These are phyloP conservation scores for Leptopilina boulardi DNA, from an alignment of 1,140 invertebrate genomes.

Conservation along the genomic window DNA sequence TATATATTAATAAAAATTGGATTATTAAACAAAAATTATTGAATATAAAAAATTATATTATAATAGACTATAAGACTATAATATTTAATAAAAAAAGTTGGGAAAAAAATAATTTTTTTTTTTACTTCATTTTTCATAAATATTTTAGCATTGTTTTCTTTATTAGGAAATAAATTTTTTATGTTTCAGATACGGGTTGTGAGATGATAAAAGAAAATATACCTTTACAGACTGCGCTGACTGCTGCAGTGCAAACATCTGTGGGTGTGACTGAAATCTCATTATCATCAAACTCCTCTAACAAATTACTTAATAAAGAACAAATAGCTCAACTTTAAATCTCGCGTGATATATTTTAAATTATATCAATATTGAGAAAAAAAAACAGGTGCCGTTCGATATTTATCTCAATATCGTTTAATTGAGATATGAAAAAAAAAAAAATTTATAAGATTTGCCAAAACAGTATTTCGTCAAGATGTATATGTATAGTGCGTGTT, in stretches of 20 bases:
- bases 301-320: constrained; percentile 66
- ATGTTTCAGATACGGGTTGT: constrained; percentile 67
- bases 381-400: background rate
- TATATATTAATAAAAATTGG: too few species aligned
- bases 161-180: background rate
- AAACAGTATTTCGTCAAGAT: constrained; percentile 19
- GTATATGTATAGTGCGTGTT: background rate
- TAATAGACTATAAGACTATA: too few species aligned
- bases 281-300: constrained; percentile 65
- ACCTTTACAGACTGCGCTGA: constrained; percentile 68
- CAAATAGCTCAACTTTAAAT: constrained; percentile 69
- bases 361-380: background rate
- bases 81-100: too few species aligned
- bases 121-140: background rate
- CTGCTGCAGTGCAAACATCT: constrained; percentile 70
- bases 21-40: too few species aligned
- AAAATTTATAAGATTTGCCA: constrained; percentile 21
- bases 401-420: constrained; percentile 7
- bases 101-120: too few species aligned
- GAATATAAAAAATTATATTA: too few species aligned
- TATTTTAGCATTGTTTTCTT: too few species aligned
- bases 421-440: background rate
- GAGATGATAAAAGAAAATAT: constrained; percentile 68
- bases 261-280: constrained; percentile 70
- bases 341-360: constrained; percentile 39